Conservation (phyloP, 1,140 invertebrate species). For the Protaetia brevitarsis region DNA sequence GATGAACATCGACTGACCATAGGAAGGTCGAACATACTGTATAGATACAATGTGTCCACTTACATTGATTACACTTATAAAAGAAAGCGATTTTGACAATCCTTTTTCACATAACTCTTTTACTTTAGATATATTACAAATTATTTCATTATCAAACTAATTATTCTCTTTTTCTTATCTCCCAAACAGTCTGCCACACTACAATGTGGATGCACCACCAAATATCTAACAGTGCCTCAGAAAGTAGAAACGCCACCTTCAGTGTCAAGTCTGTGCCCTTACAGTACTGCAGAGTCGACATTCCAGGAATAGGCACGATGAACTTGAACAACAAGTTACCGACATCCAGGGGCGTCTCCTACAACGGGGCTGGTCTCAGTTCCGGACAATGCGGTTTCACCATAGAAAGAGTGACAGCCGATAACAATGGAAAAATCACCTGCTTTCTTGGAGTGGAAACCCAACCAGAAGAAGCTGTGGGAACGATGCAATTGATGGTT, state of each 20-base stretch:
- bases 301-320: constrained; percentile 38
- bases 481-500: constrained; percentile 62
- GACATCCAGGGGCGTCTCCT: constrained; percentile 45
- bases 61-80: too few relatives aligned
- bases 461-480: constrained; percentile 54
- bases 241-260: constrained; percentile 50
- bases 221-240: too few relatives aligned
- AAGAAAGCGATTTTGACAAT: too few relatives aligned
- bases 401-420: constrained; percentile 59
- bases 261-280: constrained; percentile 55
- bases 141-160: too few relatives aligned
- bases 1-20: too few relatives aligned
- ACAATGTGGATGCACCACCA: too few relatives aligned
- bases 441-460: constrained; percentile 58
- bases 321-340: constrained; percentile 41
- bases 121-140: too few relatives aligned
- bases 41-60: too few relatives aligned
- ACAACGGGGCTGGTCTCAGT: constrained; percentile 56
- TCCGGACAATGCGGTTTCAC: constrained; percentile 66
- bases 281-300: constrained; percentile 53
- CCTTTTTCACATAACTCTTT: too few relatives aligned
- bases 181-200: too few relatives aligned
- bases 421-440: constrained; percentile 64
- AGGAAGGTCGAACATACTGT: too few relatives aligned
- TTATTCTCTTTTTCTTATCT: too few relatives aligned